A percentile compares a stretch with the other conserved stretches of the same genome.
Conservation (phyloP, 2,888 invertebrate species). For the Pheosia gnoma region DNA sequence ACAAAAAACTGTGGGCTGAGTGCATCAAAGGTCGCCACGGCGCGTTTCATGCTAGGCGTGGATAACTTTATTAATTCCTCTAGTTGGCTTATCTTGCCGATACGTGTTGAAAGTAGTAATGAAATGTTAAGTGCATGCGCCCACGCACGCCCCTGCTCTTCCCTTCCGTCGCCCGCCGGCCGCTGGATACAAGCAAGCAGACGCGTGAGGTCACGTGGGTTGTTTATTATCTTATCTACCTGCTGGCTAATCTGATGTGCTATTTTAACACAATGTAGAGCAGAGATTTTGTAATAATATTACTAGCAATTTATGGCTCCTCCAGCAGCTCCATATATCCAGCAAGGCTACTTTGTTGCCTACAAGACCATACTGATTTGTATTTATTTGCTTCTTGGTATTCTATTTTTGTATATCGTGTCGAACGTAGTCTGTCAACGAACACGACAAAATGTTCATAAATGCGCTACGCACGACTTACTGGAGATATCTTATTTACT, state of each 20-base stretch:
- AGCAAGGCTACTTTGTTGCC: background rate
- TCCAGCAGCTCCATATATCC: conserved; percentile 9
- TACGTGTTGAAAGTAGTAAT: conserved; percentile 67
- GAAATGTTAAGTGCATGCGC: conserved; percentile 70
- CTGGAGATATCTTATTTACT: background rate
- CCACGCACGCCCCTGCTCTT: conserved; percentile 52
- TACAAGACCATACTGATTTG: background rate
- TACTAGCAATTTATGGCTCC: conserved; percentile 28
- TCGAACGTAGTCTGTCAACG: conserved; percentile 11
- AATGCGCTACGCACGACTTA: conserved; percentile 18
- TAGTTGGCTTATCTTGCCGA: conserved; percentile 53
- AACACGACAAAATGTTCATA: conserved; percentile 22
- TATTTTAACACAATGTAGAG: conserved; percentile 67
- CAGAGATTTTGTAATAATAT: conserved; percentile 59
- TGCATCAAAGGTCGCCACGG: conserved; percentile 21
- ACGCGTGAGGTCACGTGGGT: conserved; percentile 56
- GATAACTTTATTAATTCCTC: conserved; percentile 66
- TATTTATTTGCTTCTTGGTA: background rate
- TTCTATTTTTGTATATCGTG: background rate
- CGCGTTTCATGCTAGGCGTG: conserved; percentile 47
- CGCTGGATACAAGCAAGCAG: conserved; percentile 28
- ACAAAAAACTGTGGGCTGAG: background rate
- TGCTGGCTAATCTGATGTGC: conserved; percentile 64
- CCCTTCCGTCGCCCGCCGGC: conserved; percentile 13
- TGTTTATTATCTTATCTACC: conserved; percentile 76